phyloP scores from a whole-genome alignment of 2,113 vertebrate genomes.

The Oplegnathus fasciatus region DNA sequence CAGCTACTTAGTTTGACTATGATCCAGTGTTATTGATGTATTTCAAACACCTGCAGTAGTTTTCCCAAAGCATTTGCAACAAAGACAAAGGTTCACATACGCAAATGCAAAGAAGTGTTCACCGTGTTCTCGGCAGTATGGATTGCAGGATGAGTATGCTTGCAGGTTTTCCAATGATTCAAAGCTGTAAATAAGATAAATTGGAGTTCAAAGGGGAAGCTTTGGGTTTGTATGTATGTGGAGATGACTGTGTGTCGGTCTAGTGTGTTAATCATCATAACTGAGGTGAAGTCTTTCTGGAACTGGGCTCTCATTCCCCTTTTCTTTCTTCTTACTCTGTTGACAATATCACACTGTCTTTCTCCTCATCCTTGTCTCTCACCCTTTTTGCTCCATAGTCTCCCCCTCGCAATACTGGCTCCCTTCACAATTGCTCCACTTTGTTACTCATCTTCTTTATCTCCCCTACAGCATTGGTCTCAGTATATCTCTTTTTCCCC shows the following conservation, averaged over 20 bases:
- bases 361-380: constrained; percentile 24
- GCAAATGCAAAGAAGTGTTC: constrained; percentile 46
- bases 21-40: constrained; percentile 72
- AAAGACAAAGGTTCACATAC: constrained; percentile 52
- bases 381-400: constrained; percentile 8
- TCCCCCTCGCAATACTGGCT: constrained; percentile 32
- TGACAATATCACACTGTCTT: constrained; percentile 17
- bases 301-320: constrained; percentile 14
- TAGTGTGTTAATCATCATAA: constrained; percentile 37
- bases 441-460: constrained; percentile 39
- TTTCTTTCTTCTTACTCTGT: constrained; percentile 36
- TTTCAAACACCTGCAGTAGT: constrained; percentile 73
- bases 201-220: constrained; percentile 1
- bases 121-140: constrained; percentile 33
- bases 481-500: constrained; percentile 10
- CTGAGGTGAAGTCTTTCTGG: constrained; percentile 21
- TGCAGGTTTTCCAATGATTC: not conserved
- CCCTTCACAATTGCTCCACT: constrained; percentile 31
- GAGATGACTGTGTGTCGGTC: not conserved
- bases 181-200: constrained; percentile 36
- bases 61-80: constrained; percentile 64
- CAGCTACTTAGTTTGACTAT: constrained; percentile 73
- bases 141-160: constrained; percentile 14
- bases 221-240: constrained; percentile 15
- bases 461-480: constrained; percentile 23